Base-by-base conservation (phyloP, 2,113 vertebrate species). In the Myotis davidii region DNA sequence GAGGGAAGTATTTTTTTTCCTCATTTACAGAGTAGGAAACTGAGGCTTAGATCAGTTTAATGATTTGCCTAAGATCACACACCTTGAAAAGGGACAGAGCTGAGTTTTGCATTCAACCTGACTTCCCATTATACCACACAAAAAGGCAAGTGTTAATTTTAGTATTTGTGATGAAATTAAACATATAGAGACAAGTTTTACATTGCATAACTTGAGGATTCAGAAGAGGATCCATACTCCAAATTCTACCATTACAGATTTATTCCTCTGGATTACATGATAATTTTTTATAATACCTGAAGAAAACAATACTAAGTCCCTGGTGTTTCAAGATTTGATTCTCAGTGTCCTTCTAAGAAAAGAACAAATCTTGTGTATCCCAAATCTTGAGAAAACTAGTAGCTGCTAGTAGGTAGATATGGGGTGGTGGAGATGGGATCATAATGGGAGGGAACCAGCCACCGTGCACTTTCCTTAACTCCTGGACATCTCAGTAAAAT, bases 181-280 rank as follows among this genome's bases (percentile, higher is more conserved):
- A 79, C 14, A 45, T 20, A 70, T 18, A 65, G 9, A 91, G 56
- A 17, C 34, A 85, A n/a, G n/a, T 76, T 67, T 94, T 72, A 39
- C 54, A 17, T 84, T 29, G 70, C n/a, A 1, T 50, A 65, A 65
- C 82, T 83, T 93, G 61, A 93, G n/a, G 13, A 45, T 70, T 81
- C 52, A 81, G 64, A 72, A 39, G n/a, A 82, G 27, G 13, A 81
- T 52, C 27, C 8, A 20, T 70, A 20, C 9, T 90, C 23, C 59
- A 89, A 61, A 56, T 96, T 89, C 45, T 86, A 29, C 9, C 16
- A 42, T 77, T 84, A 42, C 27, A 90, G 1, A 50, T 70, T 85
- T 82, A 85, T 73, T 97, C 13, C 5, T 85, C 73, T 82, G 90
- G 21, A 13, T 81, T 95, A 92, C 91, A 94, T 69, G 21, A n/a